phyloP scores from a whole-genome alignment of 2,797 vertebrate species.

The Megalops cyprinoides region DNA sequence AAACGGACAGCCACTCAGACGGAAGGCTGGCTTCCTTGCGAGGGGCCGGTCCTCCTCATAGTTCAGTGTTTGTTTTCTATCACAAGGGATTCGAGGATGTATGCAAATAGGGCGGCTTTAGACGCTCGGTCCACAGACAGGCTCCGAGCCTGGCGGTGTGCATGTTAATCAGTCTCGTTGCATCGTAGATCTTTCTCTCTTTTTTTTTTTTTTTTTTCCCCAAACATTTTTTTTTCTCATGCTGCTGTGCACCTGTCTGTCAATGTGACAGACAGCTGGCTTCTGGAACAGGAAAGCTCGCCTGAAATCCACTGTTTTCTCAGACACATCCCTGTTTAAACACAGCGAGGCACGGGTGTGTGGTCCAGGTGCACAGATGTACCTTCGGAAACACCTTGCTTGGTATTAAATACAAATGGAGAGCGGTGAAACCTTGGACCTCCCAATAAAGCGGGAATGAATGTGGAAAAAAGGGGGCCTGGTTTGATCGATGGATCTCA shows the following conservation, averaged over 20 bases:
- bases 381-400: constrained; percentile 30
- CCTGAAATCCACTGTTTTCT: constrained; percentile 34
- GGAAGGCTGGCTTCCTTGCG: background rate
- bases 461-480: constrained; percentile 30
- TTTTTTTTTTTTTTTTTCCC: constrained; percentile 28
- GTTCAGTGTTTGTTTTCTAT: constrained; percentile 19
- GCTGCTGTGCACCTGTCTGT: constrained; percentile 49
- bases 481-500: constrained; percentile 39
- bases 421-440: constrained; percentile 16
- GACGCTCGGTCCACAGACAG: constrained; percentile 34
- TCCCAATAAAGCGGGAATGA: constrained; percentile 24
- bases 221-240: background rate
- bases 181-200: constrained; percentile 31
- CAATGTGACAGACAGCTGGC: constrained; percentile 49
- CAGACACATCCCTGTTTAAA: constrained; percentile 22
- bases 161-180: constrained; percentile 52
- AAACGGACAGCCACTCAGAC: background rate
- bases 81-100: constrained; percentile 22
- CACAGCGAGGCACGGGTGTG: background rate
- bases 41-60: background rate
- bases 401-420: constrained; percentile 36
- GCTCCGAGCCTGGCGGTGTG: constrained; percentile 35
- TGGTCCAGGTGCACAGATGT: background rate
- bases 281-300: constrained; percentile 19
- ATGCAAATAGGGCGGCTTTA: constrained; percentile 36